These are phyloP conservation scores for Lordiphosa stackelbergi DNA, from an alignment of 1,140 invertebrate genomes.

Conservation along the genomic window DNA sequence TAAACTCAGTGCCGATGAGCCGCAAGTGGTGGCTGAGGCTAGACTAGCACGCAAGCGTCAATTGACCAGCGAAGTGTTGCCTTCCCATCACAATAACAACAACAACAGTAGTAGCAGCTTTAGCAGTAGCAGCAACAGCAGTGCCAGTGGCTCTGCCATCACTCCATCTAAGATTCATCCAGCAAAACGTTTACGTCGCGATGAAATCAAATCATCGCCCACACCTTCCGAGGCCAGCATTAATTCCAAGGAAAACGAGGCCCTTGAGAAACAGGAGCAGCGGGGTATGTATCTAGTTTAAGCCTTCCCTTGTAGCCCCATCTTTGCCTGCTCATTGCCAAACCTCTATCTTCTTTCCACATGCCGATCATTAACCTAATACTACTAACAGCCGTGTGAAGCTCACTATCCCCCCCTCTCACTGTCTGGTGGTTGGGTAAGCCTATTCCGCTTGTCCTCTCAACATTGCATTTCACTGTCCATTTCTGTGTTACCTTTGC, in stretches of 20 bases:
- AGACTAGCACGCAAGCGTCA: constrained; percentile 31
- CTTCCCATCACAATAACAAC: constrained; percentile 7
- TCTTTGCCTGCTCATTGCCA: constrained; percentile 19
- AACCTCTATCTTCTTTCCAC: constrained; percentile 48
- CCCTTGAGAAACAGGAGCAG: constrained; percentile 54
- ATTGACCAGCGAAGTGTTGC: constrained; percentile 27
- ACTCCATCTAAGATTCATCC: constrained; percentile 38
- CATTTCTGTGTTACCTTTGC: not conserved
- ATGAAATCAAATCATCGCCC: constrained; percentile 48
- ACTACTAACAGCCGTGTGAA: constrained; percentile 20
- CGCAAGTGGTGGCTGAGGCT: constrained; percentile 12
- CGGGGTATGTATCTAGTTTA: constrained; percentile 38
- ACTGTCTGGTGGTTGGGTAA: constrained; percentile 33
- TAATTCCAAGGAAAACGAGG: constrained; percentile 74
- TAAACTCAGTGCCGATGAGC: constrained; percentile 19
- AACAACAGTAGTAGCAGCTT: constrained; percentile 36
- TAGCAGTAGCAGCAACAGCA: constrained; percentile 33
- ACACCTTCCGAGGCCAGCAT: constrained; percentile 65
- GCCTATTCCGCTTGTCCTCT: constrained; percentile 9
- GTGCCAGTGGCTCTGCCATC: constrained; percentile 15
- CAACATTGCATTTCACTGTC: not conserved
- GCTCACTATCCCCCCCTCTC: constrained; percentile 8
- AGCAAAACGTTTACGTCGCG: constrained; percentile 32
- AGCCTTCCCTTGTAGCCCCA: not conserved
- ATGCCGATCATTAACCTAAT: constrained; percentile 43